Base-by-base conservation (phyloP, 92 coral and sea anemone species). In the Epizoanthus rinbou region DNA sequence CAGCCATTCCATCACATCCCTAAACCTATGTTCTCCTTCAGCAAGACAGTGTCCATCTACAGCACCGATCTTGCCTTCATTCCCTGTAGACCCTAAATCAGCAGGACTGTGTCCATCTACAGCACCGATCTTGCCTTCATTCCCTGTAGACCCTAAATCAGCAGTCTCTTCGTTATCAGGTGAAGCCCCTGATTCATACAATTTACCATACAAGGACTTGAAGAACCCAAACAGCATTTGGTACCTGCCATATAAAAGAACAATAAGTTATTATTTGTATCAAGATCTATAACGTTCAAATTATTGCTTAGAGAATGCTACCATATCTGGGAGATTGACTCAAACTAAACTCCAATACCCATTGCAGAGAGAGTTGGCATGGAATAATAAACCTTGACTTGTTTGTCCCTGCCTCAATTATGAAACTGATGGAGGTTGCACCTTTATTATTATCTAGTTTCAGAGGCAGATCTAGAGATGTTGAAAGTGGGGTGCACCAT, bases 1-100 rank as follows among this genome's bases (percentile, higher is more conserved):
- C 71, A 78, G 37, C 82, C 82, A 78, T 43, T 78, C 71, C 0
- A 60, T 13, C 21, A 60, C 53, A 37, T 78, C 82, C 13, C 71
- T 78, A 47, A 78, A 43, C 15, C 31, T 41, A 62, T 18, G 21
- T 78, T 62, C 82, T 59, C 57, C 16, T 0, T 21, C 43, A 62
- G 15, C 5, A 60, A 57, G 41, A 10, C 31, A 57, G 22, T 37
- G 43, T 3, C 43, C 43, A 37, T 28, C 25, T 14, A 11, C 47
- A 11, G 35, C 57, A 39, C 41, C 8, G 16, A 8, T 5, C 25
- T 41, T 41, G 57, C 56, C 58, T 41, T 63, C 57, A 3, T 15
- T 62, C 6, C 9, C 43, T 43, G 21, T 15, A 5, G 72, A 33
- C n/a, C 13, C 23, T 33, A 28, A 18, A 28, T 16, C 72, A 67